These are phyloP conservation scores for Pachycephala philippinensis DNA, from an alignment of 2,113 vertebrate species.

Conservation along the genomic window DNA sequence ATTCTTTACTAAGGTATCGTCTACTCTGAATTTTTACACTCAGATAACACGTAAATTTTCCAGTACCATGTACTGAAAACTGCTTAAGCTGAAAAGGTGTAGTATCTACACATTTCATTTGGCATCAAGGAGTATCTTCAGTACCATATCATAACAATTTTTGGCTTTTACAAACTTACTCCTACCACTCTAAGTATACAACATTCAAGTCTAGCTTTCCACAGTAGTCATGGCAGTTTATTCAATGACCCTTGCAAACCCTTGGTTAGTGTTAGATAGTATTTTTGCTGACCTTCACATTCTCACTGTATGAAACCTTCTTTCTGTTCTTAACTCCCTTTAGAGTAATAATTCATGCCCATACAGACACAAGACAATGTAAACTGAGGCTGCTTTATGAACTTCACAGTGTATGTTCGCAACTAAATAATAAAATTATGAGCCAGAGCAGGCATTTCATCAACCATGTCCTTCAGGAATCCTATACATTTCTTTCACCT, in stretches of 20 bases:
- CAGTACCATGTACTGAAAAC: background rate
- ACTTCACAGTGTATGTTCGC: background rate
- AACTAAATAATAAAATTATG: background rate
- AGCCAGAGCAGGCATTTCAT: background rate
- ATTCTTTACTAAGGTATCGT: background rate
- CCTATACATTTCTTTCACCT: background rate
- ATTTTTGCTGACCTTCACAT: background rate
- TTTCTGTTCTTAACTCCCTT: background rate
- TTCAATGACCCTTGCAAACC: background rate
- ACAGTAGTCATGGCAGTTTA: background rate
- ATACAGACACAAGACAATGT: background rate
- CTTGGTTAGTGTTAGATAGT: background rate
- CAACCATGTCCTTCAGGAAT: background rate
- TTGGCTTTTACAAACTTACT: background rate
- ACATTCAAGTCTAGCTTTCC: background rate
- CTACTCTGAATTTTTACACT: background rate
- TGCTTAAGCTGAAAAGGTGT: background rate
- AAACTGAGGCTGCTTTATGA: background rate
- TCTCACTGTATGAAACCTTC: background rate
- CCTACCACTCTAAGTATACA: background rate
- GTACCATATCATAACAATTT: background rate
- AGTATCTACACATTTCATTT: background rate
- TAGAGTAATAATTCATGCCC: background rate
- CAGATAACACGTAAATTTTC: background rate
- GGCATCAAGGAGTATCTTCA: background rate